Evolutionary conservation across 2,888 invertebrate species (phyloP), one percentile per base, ranked within the genome.

Genomic region (Octonoba sinensis): DNA sequence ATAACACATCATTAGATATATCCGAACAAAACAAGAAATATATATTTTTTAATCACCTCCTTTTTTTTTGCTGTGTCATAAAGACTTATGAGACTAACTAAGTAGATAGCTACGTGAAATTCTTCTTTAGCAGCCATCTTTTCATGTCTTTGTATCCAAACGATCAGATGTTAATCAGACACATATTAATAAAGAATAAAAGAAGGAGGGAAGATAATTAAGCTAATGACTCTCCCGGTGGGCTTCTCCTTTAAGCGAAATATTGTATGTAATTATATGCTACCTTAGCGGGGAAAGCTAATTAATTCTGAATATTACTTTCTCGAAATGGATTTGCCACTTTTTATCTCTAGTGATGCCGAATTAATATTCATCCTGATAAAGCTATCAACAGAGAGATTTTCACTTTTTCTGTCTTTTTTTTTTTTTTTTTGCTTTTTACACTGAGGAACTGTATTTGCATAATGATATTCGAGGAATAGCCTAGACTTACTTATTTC

Each of bases 281-380:
- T 47, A 74, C 73, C 62, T 62, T 46, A 36, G 18, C 69, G 73
- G 22, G 64, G 62, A 62, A n/a, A 81, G 60, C n/a, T 81, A 81
- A 81, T 81, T 81, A 81, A 73, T 81, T 67, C 79, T 22, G 67
- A 60, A 73, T 81, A 81, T 81, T 74, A 54, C 73, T 69, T 73
- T 62, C 56, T 22, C 46, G n/a, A 54, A 36, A 36, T 47, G 60
- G 49, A 56, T 69, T 73, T 56, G 20, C 72, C 46, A 47, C 64
- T 59, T 75, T 66, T 59, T 56, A 22, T 20, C 47, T 57, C 64
- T 57, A 56, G 44, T n/a, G 67, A 67, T 67, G 49, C 59, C 16
- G 57, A 73, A 74, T 81, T 81, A 81, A 67, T 81, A 73, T 73
- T 67, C 69, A 81, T 54, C 62, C 24, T 44, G 46, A 59, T 67